Percentiles rank a stretch among this genome's conserved stretches.
phyloP scores from a whole-genome alignment of 2,888 invertebrate species.

The Cacoxenus indagator region DNA sequence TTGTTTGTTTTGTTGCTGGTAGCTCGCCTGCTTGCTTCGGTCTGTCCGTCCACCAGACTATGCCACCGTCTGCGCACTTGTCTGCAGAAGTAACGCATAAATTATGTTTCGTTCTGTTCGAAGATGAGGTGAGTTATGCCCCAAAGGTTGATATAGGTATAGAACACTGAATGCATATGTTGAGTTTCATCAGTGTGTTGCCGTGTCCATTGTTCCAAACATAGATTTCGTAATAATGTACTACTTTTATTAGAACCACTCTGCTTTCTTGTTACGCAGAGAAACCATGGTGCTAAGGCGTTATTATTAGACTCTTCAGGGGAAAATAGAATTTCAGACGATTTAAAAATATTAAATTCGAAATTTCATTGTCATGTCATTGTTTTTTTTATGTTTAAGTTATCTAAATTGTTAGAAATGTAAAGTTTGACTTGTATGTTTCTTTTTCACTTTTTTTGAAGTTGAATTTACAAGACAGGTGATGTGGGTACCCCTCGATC shows the following conservation, averaged over 20 bases:
- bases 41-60: neutral
- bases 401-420: no score
- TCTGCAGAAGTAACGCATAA: constrained; percentile 46
- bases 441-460: no score
- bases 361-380: no score
- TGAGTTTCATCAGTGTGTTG: neutral
- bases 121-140: constrained; percentile 7
- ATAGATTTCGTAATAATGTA: neutral
- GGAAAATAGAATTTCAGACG: no score
- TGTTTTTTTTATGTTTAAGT: no score
- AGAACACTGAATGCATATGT: neutral
- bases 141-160: neutral
- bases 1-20: neutral
- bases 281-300: neutral
- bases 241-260: neutral
- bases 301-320: neutral
- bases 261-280: neutral
- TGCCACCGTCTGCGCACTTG: constrained; percentile 12
- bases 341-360: no score
- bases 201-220: neutral
- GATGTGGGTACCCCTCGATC: no score
- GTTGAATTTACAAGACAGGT: no score
- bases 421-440: no score
- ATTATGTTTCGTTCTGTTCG: constrained; percentile 55
- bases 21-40: neutral